phyloP scores from a whole-genome alignment of 2,888 invertebrate species.

The Zeuzera pyrina region DNA sequence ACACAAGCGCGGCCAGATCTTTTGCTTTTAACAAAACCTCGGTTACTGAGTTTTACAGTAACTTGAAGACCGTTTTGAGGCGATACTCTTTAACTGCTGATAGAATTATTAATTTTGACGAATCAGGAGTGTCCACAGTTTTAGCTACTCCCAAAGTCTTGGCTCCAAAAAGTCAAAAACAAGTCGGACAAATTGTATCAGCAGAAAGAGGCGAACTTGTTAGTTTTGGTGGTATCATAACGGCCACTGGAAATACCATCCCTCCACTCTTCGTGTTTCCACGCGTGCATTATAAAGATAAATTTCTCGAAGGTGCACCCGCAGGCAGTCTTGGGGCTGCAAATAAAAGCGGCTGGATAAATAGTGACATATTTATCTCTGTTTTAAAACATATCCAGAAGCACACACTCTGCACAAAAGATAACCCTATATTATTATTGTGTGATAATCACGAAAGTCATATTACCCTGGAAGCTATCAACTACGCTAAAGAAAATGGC shows the following conservation, averaged over 20 bases:
- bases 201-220: constrained; percentile 15
- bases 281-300: constrained; percentile 21
- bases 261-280: constrained; percentile 29
- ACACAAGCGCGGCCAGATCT: too few relatives aligned
- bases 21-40: too few relatives aligned
- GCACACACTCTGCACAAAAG: constrained; percentile 14
- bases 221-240: constrained; percentile 17
- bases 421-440: constrained; percentile 21
- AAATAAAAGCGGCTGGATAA: constrained; percentile 30
- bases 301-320: constrained; percentile 29
- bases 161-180: constrained; percentile 17
- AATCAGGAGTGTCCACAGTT: constrained; percentile 18
- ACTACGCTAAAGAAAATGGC: constrained; percentile 28
- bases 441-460: constrained; percentile 32
- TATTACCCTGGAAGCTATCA: constrained; percentile 19
- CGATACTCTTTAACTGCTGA: constrained; percentile 11
- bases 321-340: constrained; percentile 29
- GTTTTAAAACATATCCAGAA: constrained; percentile 30
- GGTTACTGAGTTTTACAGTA: too few relatives aligned
- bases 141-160: too few relatives aligned
- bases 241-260: constrained; percentile 13
- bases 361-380: constrained; percentile 22
- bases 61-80: constrained; percentile 12
- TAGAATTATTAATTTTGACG: constrained; percentile 16
- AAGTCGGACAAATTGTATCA: constrained; percentile 14